Conservation (phyloP, 1,140 invertebrate species). For the Drosophila tani region DNA sequence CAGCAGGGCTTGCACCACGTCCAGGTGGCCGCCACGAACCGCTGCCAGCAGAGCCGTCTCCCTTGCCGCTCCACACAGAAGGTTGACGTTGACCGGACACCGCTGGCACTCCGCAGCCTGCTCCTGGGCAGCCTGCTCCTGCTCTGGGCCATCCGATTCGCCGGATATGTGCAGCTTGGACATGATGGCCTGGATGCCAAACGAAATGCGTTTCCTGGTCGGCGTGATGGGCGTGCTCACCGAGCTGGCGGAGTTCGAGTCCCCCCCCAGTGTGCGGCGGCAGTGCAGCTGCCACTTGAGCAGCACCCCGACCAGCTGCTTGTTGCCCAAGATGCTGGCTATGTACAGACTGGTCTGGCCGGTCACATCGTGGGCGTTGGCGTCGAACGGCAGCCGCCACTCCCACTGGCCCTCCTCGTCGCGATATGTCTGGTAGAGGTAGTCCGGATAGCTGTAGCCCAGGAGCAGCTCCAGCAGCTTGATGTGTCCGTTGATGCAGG, state of each 20-base stretch:
- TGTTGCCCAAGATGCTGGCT: conserved; percentile 93
- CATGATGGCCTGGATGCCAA: conserved; percentile 95
- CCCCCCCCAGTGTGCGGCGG: conserved; percentile 86
- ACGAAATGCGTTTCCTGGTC: conserved; percentile 91
- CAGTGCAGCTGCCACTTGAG: conserved; percentile 91
- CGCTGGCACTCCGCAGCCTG: conserved; percentile 87
- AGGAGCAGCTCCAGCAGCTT: conserved; percentile 91
- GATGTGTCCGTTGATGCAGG: conserved; percentile 94
- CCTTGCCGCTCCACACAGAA: conserved; percentile 87
- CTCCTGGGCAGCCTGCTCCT: conserved; percentile 65
- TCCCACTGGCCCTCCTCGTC: conserved; percentile 91
- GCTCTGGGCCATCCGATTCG: conserved; percentile 54
- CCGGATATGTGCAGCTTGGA: conserved; percentile 90
- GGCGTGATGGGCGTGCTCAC: conserved; percentile 81
- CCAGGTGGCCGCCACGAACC: conserved; percentile 91
- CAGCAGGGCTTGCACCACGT: conserved; percentile 91
- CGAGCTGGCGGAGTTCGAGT: conserved; percentile 21
- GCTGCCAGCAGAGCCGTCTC: conserved; percentile 93
- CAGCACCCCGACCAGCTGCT: conserved; percentile 91
- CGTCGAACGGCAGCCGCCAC: conserved; percentile 94
- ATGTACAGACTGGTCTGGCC: conserved; percentile 96
- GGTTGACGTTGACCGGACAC: conserved; percentile 90
- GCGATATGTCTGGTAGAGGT: conserved; percentile 89
- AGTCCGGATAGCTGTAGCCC: conserved; percentile 92
- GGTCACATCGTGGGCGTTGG: conserved; percentile 95